A percentile compares a stretch with the other conserved stretches of the same genome.
Evolutionary conservation across 2,888 invertebrate genomes (phyloP).

Genomic region (Busseola fusca): DNA sequence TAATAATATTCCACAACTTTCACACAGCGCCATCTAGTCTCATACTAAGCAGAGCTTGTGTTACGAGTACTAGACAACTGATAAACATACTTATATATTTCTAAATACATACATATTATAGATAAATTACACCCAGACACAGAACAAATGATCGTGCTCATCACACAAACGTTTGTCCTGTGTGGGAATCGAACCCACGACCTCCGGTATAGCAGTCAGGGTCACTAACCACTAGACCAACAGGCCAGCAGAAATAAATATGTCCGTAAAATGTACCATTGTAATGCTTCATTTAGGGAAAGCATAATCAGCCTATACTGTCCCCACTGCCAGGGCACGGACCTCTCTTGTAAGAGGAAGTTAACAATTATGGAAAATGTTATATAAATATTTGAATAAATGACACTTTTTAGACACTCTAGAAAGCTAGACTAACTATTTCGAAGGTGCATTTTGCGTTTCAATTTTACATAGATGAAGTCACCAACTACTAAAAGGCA

Average conservation of each 20-base stretch:
- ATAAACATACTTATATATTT: too few relatives aligned
- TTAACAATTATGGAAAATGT: neutral
- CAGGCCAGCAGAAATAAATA: neutral
- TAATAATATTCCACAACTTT: too few relatives aligned
- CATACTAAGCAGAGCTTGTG: too few relatives aligned
- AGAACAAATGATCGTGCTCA: too few relatives aligned
- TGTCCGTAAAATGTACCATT: neutral
- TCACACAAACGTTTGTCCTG: too few relatives aligned
- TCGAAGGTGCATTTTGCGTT: neutral
- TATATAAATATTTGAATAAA: neutral
- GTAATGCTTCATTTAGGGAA: neutral
- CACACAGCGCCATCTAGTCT: too few relatives aligned
- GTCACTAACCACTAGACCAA: too few relatives aligned
- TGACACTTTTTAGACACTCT: neutral
- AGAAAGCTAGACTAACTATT: neutral
- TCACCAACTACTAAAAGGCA: neutral
- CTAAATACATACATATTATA: too few relatives aligned
- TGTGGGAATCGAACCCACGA: too few relatives aligned
- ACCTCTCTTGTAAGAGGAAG: neutral
- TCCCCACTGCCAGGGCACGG: neutral
- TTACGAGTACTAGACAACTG: too few relatives aligned
- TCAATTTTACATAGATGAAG: neutral
- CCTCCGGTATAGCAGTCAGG: too few relatives aligned
- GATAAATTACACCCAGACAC: too few relatives aligned
- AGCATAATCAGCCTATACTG: neutral